A percentile compares a stretch with the other conserved stretches of the same genome.
These are phyloP conservation scores for Hypomecis punctinalis DNA, from an alignment of 2,888 invertebrate species.

Conservation along the genomic window DNA sequence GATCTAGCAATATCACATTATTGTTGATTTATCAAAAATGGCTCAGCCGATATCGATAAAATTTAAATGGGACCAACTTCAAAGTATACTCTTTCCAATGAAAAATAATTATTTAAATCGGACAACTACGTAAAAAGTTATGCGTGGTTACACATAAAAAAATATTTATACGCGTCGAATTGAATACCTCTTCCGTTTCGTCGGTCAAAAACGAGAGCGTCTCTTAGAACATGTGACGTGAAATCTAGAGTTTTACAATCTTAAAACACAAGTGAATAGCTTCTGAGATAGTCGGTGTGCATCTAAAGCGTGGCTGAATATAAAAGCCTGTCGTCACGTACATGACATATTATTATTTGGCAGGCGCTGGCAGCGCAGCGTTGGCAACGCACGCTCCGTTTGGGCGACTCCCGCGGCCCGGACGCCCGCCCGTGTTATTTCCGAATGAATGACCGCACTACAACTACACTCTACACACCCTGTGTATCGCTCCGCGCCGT, in stretches of 20 bases:
- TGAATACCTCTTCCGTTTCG: too few species aligned
- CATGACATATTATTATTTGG: conserved; percentile 36
- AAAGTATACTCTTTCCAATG: too few species aligned
- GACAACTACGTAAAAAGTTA: too few species aligned
- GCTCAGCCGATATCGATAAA: too few species aligned
- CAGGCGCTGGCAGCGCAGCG: conserved; percentile 31
- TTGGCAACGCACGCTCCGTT: conserved; percentile 13
- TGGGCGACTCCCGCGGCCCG: conserved; percentile 32
- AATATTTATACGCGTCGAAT: too few species aligned
- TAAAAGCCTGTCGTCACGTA: conserved; percentile 26
- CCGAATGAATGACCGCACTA: conserved; percentile 67
- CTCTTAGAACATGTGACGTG: not conserved
- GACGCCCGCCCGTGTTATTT: conserved; percentile 59
- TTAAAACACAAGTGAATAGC: too few species aligned
- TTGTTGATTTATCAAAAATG: too few species aligned
- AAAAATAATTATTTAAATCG: too few species aligned
- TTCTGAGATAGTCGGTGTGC: not conserved
- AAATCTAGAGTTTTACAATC: not conserved
- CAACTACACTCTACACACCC: conserved; percentile 28
- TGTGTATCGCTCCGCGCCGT: conserved; percentile 11
- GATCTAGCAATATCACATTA: too few species aligned
- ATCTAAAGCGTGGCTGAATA: conserved; percentile 8
- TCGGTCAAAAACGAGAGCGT: not conserved
- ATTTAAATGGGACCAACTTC: too few species aligned
- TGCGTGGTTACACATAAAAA: too few species aligned